Conservation (phyloP, 92 coral and sea anemone species). For the Hydrozoanthus gracilis region DNA sequence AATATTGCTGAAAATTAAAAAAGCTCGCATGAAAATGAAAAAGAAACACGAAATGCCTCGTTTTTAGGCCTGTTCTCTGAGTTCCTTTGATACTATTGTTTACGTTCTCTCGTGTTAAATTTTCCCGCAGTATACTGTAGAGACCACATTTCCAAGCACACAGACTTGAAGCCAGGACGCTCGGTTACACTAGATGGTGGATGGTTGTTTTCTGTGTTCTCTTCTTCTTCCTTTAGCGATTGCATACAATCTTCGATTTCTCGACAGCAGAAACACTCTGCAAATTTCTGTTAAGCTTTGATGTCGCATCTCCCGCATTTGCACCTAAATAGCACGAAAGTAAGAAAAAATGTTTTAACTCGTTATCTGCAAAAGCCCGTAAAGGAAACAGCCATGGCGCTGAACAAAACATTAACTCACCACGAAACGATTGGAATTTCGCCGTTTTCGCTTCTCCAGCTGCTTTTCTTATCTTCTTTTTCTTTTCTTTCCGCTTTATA, state of each 20-base stretch:
- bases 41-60: too few species aligned
- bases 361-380: too few species aligned
- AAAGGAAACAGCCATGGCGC: neutral
- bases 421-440: constrained; percentile 1
- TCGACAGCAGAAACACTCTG: constrained; percentile 60
- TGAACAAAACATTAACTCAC: neutral
- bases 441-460: constrained; percentile 35
- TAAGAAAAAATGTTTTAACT: too few species aligned
- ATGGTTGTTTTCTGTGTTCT: constrained; percentile 24
- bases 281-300: constrained; percentile 26
- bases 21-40: too few species aligned
- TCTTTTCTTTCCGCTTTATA: constrained; percentile 23
- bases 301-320: constrained; percentile 14
- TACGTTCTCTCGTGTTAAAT: neutral
- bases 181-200: constrained; percentile 41
- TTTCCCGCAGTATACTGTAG: constrained; percentile 49
- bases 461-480: constrained; percentile 12
- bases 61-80: too few species aligned
- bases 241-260: constrained; percentile 50
- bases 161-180: constrained; percentile 49
- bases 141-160: constrained; percentile 53
- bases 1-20: too few species aligned
- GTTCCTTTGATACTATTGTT: too few species aligned
- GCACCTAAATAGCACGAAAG: too few species aligned
- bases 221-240: constrained; percentile 38